Conservation (phyloP, 2,113 vertebrate genomes). For the Gulo gulo region DNA sequence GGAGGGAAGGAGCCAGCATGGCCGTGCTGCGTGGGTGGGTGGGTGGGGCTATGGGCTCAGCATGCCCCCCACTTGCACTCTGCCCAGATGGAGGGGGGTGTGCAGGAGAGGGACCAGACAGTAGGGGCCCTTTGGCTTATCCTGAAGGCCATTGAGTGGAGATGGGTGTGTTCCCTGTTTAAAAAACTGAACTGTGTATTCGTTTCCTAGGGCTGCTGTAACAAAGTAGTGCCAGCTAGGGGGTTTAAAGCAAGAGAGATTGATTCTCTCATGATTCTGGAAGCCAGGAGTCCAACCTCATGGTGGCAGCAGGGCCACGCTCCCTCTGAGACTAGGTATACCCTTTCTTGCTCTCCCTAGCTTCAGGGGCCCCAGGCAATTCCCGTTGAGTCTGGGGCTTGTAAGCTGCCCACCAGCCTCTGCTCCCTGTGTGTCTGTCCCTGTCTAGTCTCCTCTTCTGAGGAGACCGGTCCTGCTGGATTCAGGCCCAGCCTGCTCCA, state of each 20-base stretch:
- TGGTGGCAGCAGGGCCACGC: fast-evolving
- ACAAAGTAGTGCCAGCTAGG: neutral
- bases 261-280: neutral
- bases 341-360: neutral
- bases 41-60: fast-evolving
- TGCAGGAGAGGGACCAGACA: neutral
- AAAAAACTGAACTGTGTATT: no score
- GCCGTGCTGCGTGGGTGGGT: neutral
- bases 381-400: neutral
- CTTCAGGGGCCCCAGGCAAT: neutral
- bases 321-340: neutral
- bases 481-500: neutral
- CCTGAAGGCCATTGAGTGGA: neutral
- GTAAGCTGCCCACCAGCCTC: fast-evolving
- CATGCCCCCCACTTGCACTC: fast-evolving
- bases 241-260: neutral
- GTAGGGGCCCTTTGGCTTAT: neutral
- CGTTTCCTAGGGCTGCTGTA: neutral
- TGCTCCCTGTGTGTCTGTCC: neutral
- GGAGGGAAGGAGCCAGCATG: neutral
- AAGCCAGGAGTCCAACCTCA: neutral
- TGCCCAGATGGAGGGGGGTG: fast-evolving
- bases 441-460: neutral
- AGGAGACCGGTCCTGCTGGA: neutral
- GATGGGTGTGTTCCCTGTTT: neutral